Evolutionary conservation across 2,888 invertebrate genomes (phyloP), one percentile per base, ranked within the genome.

Genomic region (Phengaris arion): DNA sequence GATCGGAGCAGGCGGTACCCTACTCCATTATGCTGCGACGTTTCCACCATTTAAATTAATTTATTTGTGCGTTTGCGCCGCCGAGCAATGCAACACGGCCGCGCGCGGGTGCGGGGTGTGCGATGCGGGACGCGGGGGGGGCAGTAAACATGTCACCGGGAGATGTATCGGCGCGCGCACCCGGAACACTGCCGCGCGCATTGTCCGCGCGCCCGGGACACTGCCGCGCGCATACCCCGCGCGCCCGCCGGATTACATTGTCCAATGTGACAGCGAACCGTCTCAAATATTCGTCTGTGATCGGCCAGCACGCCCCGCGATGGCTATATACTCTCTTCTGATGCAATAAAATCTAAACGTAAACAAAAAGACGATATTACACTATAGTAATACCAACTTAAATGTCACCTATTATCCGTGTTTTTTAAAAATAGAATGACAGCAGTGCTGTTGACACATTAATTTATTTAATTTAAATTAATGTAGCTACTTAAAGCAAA

Each of bases 91-190:
- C 87, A 85, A 85, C 82, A 83, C 83, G 83, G 84, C 77, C 79
- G 74, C 76, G 77, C 64, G 74, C 68, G 75, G 79, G 79, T 76
- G 77, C 77, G 55, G 77, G 79, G 80, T 79, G 77, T 75, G 69
- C 73, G 74, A 81, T 12, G 54, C 10, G 15, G 22, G 57, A 76
- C 79, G 79, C 79, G 77, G 76, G 68, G 68, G 74, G 74, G 81
- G 83, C 87, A 87, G 85, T 89, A 88, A 90, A 90, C 83, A 89
- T 88, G 90, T 89, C 90, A 87, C 79, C 78, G 81, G 85, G 75
- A 87, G 86, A 89, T 82, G 83, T 81, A 86, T 85, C 78, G 83
- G 78, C 81, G 79, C 79, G 81, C 81, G 81, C 82, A 84, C 85
- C 81, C 79, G 80, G 73, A 64, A 64, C 64, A 64, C 52, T 35